These are phyloP conservation scores for Enteromius thamalakanensis DNA, from an alignment of 2,797 vertebrate species.

Conservation along the genomic window DNA sequence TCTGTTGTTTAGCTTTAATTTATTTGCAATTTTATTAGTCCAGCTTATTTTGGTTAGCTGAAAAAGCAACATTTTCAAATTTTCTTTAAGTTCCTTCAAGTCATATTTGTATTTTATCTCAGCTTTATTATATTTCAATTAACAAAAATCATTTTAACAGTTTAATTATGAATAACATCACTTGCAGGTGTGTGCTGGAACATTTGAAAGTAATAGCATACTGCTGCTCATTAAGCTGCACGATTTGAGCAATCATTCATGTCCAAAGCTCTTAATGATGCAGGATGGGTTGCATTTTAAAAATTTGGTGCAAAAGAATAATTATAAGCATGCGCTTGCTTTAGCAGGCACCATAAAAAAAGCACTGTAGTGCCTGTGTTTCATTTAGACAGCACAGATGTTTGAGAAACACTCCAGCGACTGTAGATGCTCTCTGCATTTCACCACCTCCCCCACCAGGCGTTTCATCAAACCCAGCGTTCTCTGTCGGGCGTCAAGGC, in stretches of 20 bases:
- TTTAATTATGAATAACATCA: not conserved
- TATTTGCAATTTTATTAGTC: not conserved
- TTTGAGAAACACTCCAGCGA: slow-evolving; percentile 76
- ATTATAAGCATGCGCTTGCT: slow-evolving; percentile 12
- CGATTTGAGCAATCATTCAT: slow-evolving; percentile 16
- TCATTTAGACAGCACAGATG: slow-evolving; percentile 68
- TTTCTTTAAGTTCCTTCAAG: not conserved
- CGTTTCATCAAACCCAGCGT: slow-evolving; percentile 72
- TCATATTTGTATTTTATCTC: not conserved
- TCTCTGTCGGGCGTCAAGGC: slow-evolving; percentile 63
- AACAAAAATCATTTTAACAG: not conserved
- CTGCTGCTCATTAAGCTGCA: slow-evolving; percentile 2
- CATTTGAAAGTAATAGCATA: not conserved
- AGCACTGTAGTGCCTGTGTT: slow-evolving; percentile 9
- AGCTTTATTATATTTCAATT: not conserved
- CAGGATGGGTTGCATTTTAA: not conserved
- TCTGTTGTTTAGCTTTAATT: not conserved
- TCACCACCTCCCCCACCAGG: slow-evolving; percentile 62
- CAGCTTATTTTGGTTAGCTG: too few relatives aligned
- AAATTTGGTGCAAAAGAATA: not conserved
- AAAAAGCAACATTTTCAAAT: not conserved
- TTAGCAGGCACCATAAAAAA: slow-evolving; percentile 15
- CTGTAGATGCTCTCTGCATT: slow-evolving; percentile 64
- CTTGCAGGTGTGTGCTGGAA: not conserved
- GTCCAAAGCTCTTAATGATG: slow-evolving; percentile 5